Evolutionary conservation across 2,113 vertebrate genomes (phyloP), one percentile per base, ranked within the genome.

Genomic region (Aplodontia rufa): DNA sequence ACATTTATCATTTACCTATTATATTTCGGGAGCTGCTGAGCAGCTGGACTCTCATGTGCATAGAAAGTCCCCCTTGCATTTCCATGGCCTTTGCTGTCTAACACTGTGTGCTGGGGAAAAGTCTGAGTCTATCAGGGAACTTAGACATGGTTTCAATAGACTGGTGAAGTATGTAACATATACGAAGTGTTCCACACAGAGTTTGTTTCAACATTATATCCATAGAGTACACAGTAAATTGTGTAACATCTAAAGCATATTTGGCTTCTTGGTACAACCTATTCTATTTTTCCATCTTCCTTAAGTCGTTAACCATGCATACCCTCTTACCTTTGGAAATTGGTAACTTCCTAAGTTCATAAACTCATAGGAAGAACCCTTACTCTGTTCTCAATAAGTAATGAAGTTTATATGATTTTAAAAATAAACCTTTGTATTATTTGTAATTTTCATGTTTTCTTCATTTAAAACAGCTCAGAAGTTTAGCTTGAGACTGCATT

Each of bases 1-100:
- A 94, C 66, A 94, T 87, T 93, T 92, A 83, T 97, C 91, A 94
- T 97, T 95, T 92, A 60, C 81, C 30, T 93, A 62, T 90, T 93
- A 40, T 95, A 81, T 92, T 93, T 93, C 30, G 62, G 49, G 83
- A 82, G 62, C 42, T 37, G 1, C 49, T 93, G 12, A 53, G 42
- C 76, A 64, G 79, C 58, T 74, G 26, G 20, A 53, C 14, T 78
- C 22, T 74, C 28, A 42, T 28, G 35, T 16, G 28, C 40, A 64
- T 51, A 55, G 12, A 74, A 93, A 96, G 85, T 64, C 24, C 2
- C 19, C 8, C 35, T 74, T 93, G 40, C 76, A 2, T 85, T 92
- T 71, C 35, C n/a, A 32, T 69, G 94, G 64, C 16, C 78, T 88
- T 95, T 91, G 19, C 30, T 89, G 2, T 68, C 49, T 40, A 68